phyloP scores from a whole-genome alignment of 2,888 invertebrate species.

The Drosophila tanythrix region DNA sequence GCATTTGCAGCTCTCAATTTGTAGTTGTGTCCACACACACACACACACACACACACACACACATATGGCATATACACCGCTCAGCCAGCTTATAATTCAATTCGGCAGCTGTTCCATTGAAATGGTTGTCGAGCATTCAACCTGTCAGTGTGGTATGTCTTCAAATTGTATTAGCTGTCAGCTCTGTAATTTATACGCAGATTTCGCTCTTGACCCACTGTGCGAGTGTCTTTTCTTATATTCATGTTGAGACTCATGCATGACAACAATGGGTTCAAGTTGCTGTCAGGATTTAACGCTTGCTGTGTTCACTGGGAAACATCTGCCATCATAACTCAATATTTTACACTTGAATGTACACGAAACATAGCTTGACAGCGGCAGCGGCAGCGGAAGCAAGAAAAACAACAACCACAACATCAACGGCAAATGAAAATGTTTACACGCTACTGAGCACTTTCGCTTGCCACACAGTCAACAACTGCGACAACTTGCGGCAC shows the following conservation, averaged over 20 bases:
- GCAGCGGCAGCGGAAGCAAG: constrained; percentile 36
- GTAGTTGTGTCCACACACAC: constrained; percentile 50
- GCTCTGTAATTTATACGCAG: constrained; percentile 54
- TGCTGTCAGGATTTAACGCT: constrained; percentile 75
- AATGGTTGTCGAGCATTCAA: constrained; percentile 25
- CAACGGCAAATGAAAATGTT: constrained; percentile 72
- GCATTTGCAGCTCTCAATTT: constrained; percentile 67
- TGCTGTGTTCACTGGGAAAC: constrained; percentile 74
- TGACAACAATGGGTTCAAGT: constrained; percentile 76
- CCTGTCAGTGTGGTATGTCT: constrained; percentile 31
- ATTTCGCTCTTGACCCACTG: constrained; percentile 43
- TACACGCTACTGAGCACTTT: constrained; percentile 73
- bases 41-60: too few species aligned
- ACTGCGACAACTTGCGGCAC: constrained; percentile 1
- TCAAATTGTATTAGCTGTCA: constrained; percentile 73
- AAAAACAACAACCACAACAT: constrained; percentile 30
- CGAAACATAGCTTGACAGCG: constrained; percentile 72
- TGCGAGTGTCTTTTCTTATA: constrained; percentile 18
- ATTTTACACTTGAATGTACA: constrained; percentile 79
- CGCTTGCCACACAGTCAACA: constrained; percentile 32
- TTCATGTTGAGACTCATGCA: constrained; percentile 42
- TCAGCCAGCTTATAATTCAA: constrained; percentile 63
- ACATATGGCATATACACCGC: constrained; percentile 60
- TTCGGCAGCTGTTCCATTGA: constrained; percentile 42
- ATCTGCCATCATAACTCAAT: constrained; percentile 81